Percentiles rank a stretch among this genome's conserved stretches.
phyloP scores from a whole-genome alignment of 2,797 vertebrate species.

The Bovichtus diacanthus region DNA sequence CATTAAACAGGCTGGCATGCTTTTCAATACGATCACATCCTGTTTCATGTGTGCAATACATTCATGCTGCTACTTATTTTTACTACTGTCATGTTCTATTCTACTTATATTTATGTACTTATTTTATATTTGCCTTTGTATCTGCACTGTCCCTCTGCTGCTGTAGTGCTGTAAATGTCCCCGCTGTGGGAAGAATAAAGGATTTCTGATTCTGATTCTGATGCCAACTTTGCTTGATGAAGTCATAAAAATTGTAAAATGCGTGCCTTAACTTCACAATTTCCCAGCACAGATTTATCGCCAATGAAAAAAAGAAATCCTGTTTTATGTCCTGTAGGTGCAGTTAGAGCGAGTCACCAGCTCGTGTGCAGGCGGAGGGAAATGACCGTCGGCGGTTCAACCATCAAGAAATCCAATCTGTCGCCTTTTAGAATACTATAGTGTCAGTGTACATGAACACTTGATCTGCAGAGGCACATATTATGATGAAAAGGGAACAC shows the following conservation, averaged over 20 bases:
- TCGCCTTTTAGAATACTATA: not conserved
- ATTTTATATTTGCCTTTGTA: no score
- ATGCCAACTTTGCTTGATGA: not conserved
- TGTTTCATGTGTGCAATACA: no score
- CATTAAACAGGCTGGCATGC: not conserved
- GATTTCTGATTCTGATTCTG: no score
- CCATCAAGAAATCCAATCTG: not conserved
- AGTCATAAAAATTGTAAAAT: not conserved
- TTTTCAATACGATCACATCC: not conserved
- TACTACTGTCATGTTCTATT: no score
- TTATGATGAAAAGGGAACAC: not conserved
- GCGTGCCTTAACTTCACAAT: not conserved
- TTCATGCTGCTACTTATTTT: no score
- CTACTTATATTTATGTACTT: no score
- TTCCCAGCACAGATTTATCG: not conserved
- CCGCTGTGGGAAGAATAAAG: no score
- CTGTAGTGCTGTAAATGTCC: no score
- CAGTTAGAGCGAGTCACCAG: not conserved
- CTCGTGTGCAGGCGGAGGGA: not conserved
- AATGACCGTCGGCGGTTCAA: not conserved
- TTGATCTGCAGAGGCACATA: not conserved
- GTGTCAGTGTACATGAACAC: not conserved
- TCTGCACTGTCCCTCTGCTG: no score
- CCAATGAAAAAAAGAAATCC: not conserved
- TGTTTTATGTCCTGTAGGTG: not conserved